Base-by-base conservation (phyloP, 1,140 invertebrate species). In the Lethrus apterus region DNA sequence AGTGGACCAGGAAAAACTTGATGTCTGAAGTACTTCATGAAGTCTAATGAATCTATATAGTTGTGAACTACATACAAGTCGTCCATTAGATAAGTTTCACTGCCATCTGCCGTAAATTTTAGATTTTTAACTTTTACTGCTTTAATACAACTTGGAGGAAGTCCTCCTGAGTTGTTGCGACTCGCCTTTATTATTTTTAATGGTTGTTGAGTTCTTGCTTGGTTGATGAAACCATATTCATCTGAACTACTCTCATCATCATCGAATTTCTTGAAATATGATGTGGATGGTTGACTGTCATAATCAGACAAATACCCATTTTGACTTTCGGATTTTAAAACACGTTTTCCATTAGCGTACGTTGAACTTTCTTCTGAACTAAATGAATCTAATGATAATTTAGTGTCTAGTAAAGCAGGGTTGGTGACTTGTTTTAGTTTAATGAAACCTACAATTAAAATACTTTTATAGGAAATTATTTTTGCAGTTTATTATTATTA, bases 21-120 rank as follows among this genome's bases (percentile, higher is more conserved):
- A 35, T 55, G 53, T 20, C 51, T 51, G 42, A 61, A 61, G 36
- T 59, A 54, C 13, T 46, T 42, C 59, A 61, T 61, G 19, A 61
- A 57, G 1, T 51, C 59, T 8, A 46, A 51, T 4, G 59, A 57
- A 18, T 59, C 56, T 5, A 59, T 41, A 36, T 61, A 61, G 11
- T 45, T 48, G 2, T 54, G 41, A 13, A 47, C 46, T 32, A 53
- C 48, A 10, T 50, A 51, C 8, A 59, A 36, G 24, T 55, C 45
- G 7, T 46, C 44, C 3, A 11, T 36, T n/a, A 3, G 14, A 4
- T 36, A 8, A n/a, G 11, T 4, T 40, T 42, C 18, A 20, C 9
- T 24, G 1, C 24, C 18, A 17, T 48, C 40, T 8, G 10, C 26
- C 5, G n/a, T 4, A 11, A 11, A 5, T 5, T 46, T 14, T 8